Conservation (phyloP, 2,113 vertebrate species). For the Haemorhous mexicanus region DNA sequence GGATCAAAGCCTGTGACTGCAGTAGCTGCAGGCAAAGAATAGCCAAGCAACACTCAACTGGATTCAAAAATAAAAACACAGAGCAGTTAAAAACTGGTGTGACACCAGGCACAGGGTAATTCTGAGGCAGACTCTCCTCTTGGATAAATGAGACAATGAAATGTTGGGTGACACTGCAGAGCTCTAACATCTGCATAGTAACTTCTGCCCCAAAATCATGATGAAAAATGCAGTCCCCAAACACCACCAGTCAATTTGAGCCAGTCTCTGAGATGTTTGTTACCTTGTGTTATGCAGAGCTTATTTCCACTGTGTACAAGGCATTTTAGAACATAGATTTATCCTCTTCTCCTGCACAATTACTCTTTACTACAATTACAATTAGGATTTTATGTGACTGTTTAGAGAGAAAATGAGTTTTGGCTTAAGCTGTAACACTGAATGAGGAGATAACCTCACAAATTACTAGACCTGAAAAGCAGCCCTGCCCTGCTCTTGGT, state of each 20-base stretch:
- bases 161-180: neutral
- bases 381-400: neutral
- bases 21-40: neutral
- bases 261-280: neutral
- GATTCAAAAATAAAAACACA: neutral
- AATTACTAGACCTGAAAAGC: neutral
- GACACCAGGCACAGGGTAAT: neutral
- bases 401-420: neutral
- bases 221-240: neutral
- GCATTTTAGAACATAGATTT: neutral
- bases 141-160: neutral
- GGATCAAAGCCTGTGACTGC: neutral
- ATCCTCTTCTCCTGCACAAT: neutral
- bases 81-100: neutral
- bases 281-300: neutral
- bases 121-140: neutral
- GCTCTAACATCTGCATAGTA: neutral
- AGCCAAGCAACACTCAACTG: neutral
- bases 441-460: neutral
- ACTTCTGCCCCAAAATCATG: neutral
- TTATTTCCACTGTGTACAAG: neutral
- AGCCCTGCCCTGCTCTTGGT: neutral
- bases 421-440: neutral
- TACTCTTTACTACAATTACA: neutral
- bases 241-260: neutral